phyloP scores from a whole-genome alignment of 2,113 vertebrate species.

The Eurystomus gularis region DNA sequence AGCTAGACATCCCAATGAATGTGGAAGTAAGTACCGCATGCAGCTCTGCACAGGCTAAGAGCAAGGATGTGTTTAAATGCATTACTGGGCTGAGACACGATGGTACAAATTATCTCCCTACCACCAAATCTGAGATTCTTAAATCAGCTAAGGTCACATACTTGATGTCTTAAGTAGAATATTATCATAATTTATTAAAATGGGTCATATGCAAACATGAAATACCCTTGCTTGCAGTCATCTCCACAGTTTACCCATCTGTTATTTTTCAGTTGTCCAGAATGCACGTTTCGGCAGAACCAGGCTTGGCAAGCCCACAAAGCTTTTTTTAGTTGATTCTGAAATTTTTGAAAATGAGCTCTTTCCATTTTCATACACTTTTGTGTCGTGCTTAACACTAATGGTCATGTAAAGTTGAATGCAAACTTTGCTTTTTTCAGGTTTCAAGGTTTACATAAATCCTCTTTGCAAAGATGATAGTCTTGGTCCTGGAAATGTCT shows the following conservation, averaged over 20 bases:
- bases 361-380: background rate
- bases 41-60: background rate
- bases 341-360: background rate
- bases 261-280: background rate
- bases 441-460: background rate
- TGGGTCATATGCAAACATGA: background rate
- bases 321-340: background rate
- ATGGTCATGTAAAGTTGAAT: background rate
- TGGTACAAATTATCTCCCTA: background rate
- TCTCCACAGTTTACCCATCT: fast-evolving
- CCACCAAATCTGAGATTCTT: background rate
- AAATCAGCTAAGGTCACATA: background rate
- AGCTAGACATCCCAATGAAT: background rate
- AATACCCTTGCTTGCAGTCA: background rate
- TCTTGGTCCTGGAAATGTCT: background rate
- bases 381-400: background rate
- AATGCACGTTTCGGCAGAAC: background rate
- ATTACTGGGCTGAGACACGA: background rate
- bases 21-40: background rate
- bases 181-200: background rate
- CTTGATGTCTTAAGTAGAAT: background rate
- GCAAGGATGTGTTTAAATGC: background rate
- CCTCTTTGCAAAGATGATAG: background rate
- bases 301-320: background rate
- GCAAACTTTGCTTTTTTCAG: background rate